Evolutionary conservation across 2,113 vertebrate species (phyloP), one percentile per base, ranked within the genome.

Genomic region (Hystrix brachyura): DNA sequence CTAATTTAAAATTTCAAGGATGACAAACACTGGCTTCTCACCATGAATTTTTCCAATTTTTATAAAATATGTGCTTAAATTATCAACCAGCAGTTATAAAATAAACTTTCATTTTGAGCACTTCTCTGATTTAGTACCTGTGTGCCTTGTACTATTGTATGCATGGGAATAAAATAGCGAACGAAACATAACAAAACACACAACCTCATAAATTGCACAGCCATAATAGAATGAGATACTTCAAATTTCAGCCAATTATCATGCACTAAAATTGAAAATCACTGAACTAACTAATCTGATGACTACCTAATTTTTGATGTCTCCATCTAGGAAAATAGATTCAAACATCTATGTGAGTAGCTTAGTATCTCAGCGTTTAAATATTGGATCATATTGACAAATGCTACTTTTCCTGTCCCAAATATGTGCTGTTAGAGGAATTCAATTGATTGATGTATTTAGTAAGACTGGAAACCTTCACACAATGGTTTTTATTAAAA

Each of bases 221-320:
- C 14, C 29, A 29, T 71, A 72, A 69, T 71, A 8, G 18, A 87
- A 11, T 53, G 17, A 96, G 51, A 85, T 74, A 15, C 43, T 92
- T 92, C 27, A 94, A 71, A 96, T 62, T 91, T 85, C 94, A 85
- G n/a, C 55, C 71, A 90, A 82, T 94, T 95, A 85, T 29, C 51
- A 78, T 5, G 14, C 38, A 84, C 15, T 60, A 62, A 90, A 53
- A 74, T 0, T 65, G 23, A 94, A 79, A 96, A 57, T 88, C 23
- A 51, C n/a, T 92, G 48, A 83, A 7, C 67, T 93, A 95, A 94
- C 34, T 92, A 96, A 85, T 87, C 46, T 71, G 76, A 96, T 92
- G 43, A 91, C 8, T 86, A 86, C 4, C 12, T 76, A 91, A 92
- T 78, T 86, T 90, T 94, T 93, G 85, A 97, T 92, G 57, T 96